phyloP scores from a whole-genome alignment of 2,888 invertebrate genomes.

The Plagiodera versicolora region DNA sequence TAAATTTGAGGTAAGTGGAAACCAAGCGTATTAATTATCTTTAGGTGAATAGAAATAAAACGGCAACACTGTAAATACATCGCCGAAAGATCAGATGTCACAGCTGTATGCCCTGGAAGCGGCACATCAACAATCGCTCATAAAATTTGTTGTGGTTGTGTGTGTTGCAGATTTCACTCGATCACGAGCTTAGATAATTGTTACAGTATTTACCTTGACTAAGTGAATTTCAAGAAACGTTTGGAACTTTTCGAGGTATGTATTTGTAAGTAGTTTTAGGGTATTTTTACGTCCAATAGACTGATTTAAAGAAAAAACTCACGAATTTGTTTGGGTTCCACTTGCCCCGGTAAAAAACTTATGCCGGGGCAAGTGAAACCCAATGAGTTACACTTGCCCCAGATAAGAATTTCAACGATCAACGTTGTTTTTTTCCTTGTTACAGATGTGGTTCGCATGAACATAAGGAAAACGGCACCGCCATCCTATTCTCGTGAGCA shows the following conservation, averaged over 20 bases:
- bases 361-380: no score
- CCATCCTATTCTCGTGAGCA: slow-evolving; percentile 8
- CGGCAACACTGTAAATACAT: slow-evolving; percentile 8
- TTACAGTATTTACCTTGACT: no score
- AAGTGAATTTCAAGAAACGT: no score
- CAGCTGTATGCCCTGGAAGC: no score
- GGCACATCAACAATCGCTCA: no score
- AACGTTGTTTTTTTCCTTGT: slow-evolving; percentile 4
- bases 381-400: no score
- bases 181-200: no score
- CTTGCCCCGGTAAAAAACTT: no score
- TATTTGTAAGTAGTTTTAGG: no score
- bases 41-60: slow-evolving; percentile 4
- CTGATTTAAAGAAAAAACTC: slow-evolving; percentile 8
- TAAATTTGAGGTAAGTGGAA: slow-evolving; percentile 9
- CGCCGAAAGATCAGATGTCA: slow-evolving; percentile 8
- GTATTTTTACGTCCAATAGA: slow-evolving; percentile 7
- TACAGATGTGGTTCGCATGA: slow-evolving; percentile 13
- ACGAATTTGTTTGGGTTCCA: slow-evolving; percentile 10
- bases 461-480: slow-evolving; percentile 10
- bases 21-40: slow-evolving; percentile 6
- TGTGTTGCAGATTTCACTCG: slow-evolving; percentile 9
- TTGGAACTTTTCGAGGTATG: slow-evolving; percentile 5
- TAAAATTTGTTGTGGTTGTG: no score
- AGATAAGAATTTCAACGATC: slow-evolving; percentile 4